These are phyloP conservation scores for Myathropa florea DNA, from an alignment of 2,888 invertebrate genomes.

Conservation along the genomic window DNA sequence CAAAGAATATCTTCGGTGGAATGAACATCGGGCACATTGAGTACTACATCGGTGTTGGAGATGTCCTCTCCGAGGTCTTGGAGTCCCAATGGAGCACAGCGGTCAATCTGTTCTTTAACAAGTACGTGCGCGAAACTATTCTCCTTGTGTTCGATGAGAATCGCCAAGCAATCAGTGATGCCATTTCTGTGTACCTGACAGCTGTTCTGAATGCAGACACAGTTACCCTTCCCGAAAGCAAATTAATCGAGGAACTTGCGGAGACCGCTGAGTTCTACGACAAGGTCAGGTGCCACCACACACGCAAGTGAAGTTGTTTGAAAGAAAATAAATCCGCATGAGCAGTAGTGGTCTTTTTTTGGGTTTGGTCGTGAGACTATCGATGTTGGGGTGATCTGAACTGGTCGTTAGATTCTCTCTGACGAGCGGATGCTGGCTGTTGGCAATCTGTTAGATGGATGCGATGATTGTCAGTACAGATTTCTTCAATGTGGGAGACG, in stretches of 20 bases:
- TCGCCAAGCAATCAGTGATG: slow-evolving; percentile 25
- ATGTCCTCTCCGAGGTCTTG: slow-evolving; percentile 72
- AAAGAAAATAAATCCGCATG: not conserved
- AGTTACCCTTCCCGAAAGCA: not conserved
- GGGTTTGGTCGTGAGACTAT: no score
- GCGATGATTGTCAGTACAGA: no score
- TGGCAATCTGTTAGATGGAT: no score
- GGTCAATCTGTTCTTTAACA: slow-evolving; percentile 72
- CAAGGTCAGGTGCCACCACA: not conserved
- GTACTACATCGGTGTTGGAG: slow-evolving; percentile 72
- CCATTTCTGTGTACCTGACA: not conserved
- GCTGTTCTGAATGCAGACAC: not conserved
- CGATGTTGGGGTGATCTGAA: no score
- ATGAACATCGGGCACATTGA: slow-evolving; percentile 71
- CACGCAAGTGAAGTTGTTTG: not conserved
- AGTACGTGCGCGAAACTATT: slow-evolving; percentile 47
- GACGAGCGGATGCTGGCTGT: no score
- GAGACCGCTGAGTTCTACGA: not conserved
- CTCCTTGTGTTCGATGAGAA: slow-evolving; percentile 42
- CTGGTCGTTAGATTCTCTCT: no score
- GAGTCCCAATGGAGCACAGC: slow-evolving; percentile 72
- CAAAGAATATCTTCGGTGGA: slow-evolving; percentile 47
- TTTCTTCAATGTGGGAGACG: no score
- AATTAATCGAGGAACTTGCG: not conserved
- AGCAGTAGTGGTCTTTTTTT: not conserved